A percentile compares a stretch with the other conserved stretches of the same genome.
Conservation (phyloP, 2,888 invertebrate species). For the Caenorhabditis panamensis region DNA sequence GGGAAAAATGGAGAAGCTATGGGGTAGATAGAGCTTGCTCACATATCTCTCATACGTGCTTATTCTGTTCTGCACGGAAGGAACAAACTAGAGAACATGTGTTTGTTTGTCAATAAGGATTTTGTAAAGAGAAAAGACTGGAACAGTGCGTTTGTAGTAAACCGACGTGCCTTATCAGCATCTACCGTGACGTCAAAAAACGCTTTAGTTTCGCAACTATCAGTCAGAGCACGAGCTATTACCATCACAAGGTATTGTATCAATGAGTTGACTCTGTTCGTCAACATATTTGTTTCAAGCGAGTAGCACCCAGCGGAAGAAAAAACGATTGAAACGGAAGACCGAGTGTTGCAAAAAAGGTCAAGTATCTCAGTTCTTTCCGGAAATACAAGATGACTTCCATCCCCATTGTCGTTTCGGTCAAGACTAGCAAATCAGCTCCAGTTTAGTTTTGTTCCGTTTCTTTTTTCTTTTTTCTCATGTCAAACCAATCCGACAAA, state of each 20-base stretch:
- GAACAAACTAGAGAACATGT: neutral
- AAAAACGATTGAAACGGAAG: no score
- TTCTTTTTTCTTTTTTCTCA: neutral
- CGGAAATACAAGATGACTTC: neutral
- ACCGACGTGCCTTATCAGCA: slow-evolving; percentile 26
- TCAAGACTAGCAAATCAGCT: neutral
- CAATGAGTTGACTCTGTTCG: no score
- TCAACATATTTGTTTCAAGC: no score
- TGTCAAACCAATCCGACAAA: neutral
- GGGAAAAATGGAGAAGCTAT: slow-evolving; percentile 3
- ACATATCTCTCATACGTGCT: slow-evolving; percentile 17
- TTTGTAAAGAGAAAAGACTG: neutral
- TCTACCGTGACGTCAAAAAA: slow-evolving; percentile 32
- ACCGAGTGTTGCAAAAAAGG: no score
- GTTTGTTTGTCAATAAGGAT: slow-evolving; percentile 2
- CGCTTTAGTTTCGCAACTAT: neutral
- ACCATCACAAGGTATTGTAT: neutral
- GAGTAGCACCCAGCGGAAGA: no score
- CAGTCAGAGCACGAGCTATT: neutral
- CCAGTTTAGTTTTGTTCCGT: neutral
- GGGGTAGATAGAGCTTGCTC: neutral
- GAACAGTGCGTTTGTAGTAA: slow-evolving; percentile 17
- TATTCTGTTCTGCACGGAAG: neutral
- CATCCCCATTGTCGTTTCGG: no score
- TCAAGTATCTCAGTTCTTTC: neutral